These are phyloP conservation scores for Bombyx mandarina DNA, from an alignment of 1,140 invertebrate species.

Conservation along the genomic window DNA sequence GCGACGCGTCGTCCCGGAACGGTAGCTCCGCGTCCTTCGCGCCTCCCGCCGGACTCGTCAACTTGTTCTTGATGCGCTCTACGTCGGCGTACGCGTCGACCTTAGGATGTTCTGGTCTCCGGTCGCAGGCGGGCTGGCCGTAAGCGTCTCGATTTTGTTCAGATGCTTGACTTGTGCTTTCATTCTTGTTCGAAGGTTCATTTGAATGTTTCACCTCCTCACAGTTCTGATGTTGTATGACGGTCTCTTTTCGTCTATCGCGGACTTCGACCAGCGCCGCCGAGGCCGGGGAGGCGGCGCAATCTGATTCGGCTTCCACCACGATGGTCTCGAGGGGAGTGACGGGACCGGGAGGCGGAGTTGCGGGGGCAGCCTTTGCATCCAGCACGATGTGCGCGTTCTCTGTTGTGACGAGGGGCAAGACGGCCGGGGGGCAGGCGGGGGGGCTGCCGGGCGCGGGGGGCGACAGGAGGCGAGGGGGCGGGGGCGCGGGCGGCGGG, in stretches of 20 bases:
- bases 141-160: conserved; percentile 41
- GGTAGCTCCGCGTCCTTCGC: conserved; percentile 44
- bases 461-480: conserved; percentile 32
- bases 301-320: conserved; percentile 56
- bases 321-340: conserved; percentile 53
- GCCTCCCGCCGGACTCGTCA: conserved; percentile 32
- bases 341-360: conserved; percentile 26
- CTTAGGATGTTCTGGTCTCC: conserved; percentile 42
- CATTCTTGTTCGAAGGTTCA: conserved; percentile 57
- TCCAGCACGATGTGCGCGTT: conserved; percentile 59
- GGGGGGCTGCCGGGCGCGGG: conserved; percentile 42
- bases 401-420: conserved; percentile 61
- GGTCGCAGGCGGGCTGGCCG: conserved; percentile 11
- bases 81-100: conserved; percentile 40
- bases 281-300: conserved; percentile 38
- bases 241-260: conserved; percentile 59
- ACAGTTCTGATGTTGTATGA: conserved; percentile 54
- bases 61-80: conserved; percentile 44
- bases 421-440: conserved; percentile 51
- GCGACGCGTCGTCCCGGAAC: conserved; percentile 42
- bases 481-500: conserved; percentile 28
- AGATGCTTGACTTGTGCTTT: conserved; percentile 51
- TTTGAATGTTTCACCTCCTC: conserved; percentile 44
- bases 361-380: conserved; percentile 43
- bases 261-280: conserved; percentile 33